Evolutionary conservation across 1,140 invertebrate species (phyloP).

Genomic region (Aphaenogaster ashmeadi): DNA sequence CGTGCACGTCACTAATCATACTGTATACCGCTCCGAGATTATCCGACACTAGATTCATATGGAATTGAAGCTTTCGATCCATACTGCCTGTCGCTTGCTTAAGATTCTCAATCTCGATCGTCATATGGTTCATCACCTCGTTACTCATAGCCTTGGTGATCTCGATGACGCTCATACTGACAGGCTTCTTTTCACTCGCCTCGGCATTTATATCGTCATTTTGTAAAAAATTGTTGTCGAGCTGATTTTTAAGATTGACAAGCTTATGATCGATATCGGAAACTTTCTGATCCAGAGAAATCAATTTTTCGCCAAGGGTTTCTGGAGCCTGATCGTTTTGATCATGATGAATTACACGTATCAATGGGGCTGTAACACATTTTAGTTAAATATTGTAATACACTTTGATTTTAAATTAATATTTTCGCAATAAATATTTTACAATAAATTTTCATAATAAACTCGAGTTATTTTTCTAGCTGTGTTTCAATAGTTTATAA

Average conservation of each 20-base stretch:
- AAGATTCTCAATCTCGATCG: constrained; percentile 92
- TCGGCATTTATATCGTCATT: constrained; percentile 94
- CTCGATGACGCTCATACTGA: constrained; percentile 93
- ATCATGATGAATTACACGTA: constrained; percentile 82
- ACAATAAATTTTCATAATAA: too few relatives aligned
- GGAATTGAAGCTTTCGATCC: constrained; percentile 94
- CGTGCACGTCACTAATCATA: constrained; percentile 93
- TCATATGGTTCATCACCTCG: constrained; percentile 92
- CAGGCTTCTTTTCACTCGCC: constrained; percentile 94
- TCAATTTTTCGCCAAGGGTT: constrained; percentile 85
- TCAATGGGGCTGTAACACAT: constrained; percentile 79
- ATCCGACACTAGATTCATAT: constrained; percentile 94
- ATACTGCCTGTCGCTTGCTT: constrained; percentile 92
- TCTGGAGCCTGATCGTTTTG: constrained; percentile 77
- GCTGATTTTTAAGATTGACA: constrained; percentile 92
- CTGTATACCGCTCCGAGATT: constrained; percentile 92
- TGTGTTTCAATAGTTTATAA: background rate
- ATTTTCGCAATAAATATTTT: background rate
- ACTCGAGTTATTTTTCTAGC: background rate
- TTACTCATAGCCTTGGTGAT: constrained; percentile 93
- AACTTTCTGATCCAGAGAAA: constrained; percentile 93
- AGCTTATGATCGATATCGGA: constrained; percentile 93
- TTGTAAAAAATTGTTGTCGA: constrained; percentile 93
- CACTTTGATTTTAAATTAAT: background rate
- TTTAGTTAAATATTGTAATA: background rate